Evolutionary conservation across 1,140 invertebrate species (phyloP), one percentile per base, ranked within the genome.

Genomic region (Akabosia matsudoensis): DNA sequence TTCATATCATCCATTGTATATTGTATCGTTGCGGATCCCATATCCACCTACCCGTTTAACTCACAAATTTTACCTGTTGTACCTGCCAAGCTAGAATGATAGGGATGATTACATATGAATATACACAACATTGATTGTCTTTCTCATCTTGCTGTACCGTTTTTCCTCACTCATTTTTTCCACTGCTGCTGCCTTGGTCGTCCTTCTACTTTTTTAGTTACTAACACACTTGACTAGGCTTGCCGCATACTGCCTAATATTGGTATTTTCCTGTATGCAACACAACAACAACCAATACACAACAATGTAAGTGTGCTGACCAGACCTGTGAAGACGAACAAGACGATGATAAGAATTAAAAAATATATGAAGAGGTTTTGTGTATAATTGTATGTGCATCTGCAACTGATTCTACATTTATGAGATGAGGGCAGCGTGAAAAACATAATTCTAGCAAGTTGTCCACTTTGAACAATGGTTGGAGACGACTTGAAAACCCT

Each of bases 131-230:
- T 7, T 61, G 54, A 61, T 67, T 67, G 26, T 16, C 61, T 30
- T 24, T 28, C 61, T 67, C 61, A 28, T 7, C 61, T 31, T 56
- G 7, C 13, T 45, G 54, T 56, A 10, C 54, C 61, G 61, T 67
- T 67, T 31, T 13, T 30, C 28, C 22, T 56, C 54, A 4, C 24
- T 56, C 24, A 13, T 56, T 22, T 22, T 30, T 67, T 67, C 61
- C 61, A 67, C n/a, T 67, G 24, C 30, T 13, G 61, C 61, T 67
- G 61, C 61, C 61, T 67, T 67, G 61, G 24, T 67, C 61, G 61
- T 67, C 61, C 61, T 67, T 67, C 61, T 31, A 22, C 54, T 67
- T 67, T 67, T 67, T 67, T 61, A 67, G 26, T 67, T n/a, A 56
- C 54, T 56, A 10, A 45, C 37, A 45, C 37, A 45, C 37, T 45